These are phyloP conservation scores for Drosophila nr. perissopoda DNA, from an alignment of 2,888 invertebrate genomes.

Conservation along the genomic window DNA sequence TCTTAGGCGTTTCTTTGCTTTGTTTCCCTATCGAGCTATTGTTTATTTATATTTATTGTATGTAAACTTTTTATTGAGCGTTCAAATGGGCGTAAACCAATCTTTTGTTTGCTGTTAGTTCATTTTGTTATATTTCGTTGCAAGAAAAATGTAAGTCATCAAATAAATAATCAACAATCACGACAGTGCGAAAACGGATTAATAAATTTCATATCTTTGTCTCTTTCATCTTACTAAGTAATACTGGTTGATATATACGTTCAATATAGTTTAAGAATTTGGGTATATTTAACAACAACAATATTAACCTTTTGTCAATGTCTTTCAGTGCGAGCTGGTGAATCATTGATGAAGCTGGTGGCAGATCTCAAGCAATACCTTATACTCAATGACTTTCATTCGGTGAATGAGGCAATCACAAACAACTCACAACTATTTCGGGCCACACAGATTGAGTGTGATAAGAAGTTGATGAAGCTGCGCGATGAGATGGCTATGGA, in stretches of 20 bases:
- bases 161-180: background rate
- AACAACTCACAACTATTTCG: constrained; percentile 95
- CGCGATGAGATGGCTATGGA: constrained; percentile 98
- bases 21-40: background rate
- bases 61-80: background rate
- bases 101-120: background rate
- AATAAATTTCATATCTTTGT: background rate
- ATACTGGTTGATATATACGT: background rate
- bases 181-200: background rate
- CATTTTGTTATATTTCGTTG: background rate
- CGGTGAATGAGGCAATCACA: constrained; percentile 98
- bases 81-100: background rate
- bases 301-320: background rate
- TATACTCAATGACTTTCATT: constrained; percentile 98
- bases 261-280: background rate
- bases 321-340: constrained; percentile 94
- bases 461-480: constrained; percentile 95
- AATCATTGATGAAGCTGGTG: constrained; percentile 98
- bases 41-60: background rate
- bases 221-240: background rate
- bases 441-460: constrained; percentile 95
- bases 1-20: background rate
- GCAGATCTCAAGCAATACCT: constrained; percentile 99
- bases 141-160: background rate
- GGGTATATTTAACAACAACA: background rate